phyloP scores from a whole-genome alignment of 2,113 vertebrate genomes.

The Alaudala cheleensis region DNA sequence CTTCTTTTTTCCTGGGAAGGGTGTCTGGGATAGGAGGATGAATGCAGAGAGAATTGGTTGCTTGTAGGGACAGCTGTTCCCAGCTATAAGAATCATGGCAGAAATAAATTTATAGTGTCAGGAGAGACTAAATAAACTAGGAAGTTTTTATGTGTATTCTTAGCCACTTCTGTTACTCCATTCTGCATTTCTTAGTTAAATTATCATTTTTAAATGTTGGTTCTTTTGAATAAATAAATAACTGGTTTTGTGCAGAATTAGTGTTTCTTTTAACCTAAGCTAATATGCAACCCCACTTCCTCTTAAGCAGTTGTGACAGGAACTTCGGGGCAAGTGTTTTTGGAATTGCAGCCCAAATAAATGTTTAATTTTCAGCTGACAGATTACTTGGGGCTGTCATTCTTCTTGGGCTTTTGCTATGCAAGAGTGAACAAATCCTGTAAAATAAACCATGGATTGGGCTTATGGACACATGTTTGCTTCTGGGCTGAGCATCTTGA shows the following conservation, averaged over 20 bases:
- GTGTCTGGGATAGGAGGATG: not conserved
- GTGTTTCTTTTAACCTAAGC: not conserved
- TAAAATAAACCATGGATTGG: not conserved
- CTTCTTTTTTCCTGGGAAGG: not conserved
- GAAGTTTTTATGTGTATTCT: not conserved
- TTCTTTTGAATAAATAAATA: not conserved
- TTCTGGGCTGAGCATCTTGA: slow-evolving; percentile 32
- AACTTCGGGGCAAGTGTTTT: slow-evolving; percentile 34
- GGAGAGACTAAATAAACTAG: slow-evolving; percentile 13
- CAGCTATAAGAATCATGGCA: not conserved
- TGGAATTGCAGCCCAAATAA: slow-evolving; percentile 49
- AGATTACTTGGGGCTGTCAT: slow-evolving; percentile 24
- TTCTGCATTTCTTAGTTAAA: not conserved
- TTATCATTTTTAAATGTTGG: not conserved
- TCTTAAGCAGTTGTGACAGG: slow-evolving; percentile 39
- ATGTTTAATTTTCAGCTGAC: slow-evolving; percentile 51
- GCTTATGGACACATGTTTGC: slow-evolving; percentile 6
- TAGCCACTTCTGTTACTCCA: not conserved
- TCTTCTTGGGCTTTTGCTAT: slow-evolving; percentile 8
- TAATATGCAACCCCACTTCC: not conserved
- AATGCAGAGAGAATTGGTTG: not conserved
- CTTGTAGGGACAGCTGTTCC: slow-evolving; percentile 1
- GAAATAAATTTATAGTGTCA: not conserved
- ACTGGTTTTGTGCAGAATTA: not conserved
- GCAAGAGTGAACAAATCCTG: slow-evolving; percentile 33